A percentile compares a stretch with the other conserved stretches of the same genome.
These are phyloP conservation scores for Agrochola lychnidis DNA, from an alignment of 2,888 invertebrate species.

Conservation along the genomic window DNA sequence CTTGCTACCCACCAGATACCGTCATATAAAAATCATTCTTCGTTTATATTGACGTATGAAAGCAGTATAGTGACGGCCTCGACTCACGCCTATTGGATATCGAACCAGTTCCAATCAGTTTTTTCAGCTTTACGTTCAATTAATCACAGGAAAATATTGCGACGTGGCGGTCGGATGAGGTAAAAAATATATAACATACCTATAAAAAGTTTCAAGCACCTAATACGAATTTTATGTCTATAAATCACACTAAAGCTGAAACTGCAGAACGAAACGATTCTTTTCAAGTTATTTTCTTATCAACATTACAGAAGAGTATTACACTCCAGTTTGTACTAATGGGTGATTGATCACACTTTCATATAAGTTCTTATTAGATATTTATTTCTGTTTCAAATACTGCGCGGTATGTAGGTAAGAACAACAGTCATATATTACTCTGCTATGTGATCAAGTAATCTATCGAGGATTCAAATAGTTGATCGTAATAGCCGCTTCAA, in stretches of 20 bases:
- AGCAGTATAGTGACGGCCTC: conserved; percentile 51
- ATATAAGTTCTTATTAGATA: conserved; percentile 56
- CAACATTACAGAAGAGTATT: conserved; percentile 47
- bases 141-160: conserved; percentile 68
- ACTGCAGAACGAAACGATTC: conserved; percentile 57
- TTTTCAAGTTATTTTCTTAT: conserved; percentile 64
- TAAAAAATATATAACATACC: conserved; percentile 56
- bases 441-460: conserved; percentile 70
- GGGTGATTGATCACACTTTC: conserved; percentile 61
- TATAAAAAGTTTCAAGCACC: conserved; percentile 55
- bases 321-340: conserved; percentile 59
- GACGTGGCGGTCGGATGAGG: conserved; percentile 53
- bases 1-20: neutral
- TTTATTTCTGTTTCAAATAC: conserved; percentile 61
- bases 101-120: conserved; percentile 63
- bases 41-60: conserved; percentile 39
- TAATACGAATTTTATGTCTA: conserved; percentile 61
- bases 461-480: conserved; percentile 79
- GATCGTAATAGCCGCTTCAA: conserved; percentile 79
- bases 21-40: conserved; percentile 53
- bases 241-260: conserved; percentile 62
- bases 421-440: conserved; percentile 67
- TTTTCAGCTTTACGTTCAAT: conserved; percentile 67
- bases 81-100: conserved; percentile 56
- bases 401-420: conserved; percentile 68